Percentiles rank a stretch among this genome's conserved stretches.
Conservation (phyloP, 2,113 vertebrate species). For the Balaeniceps rex region DNA sequence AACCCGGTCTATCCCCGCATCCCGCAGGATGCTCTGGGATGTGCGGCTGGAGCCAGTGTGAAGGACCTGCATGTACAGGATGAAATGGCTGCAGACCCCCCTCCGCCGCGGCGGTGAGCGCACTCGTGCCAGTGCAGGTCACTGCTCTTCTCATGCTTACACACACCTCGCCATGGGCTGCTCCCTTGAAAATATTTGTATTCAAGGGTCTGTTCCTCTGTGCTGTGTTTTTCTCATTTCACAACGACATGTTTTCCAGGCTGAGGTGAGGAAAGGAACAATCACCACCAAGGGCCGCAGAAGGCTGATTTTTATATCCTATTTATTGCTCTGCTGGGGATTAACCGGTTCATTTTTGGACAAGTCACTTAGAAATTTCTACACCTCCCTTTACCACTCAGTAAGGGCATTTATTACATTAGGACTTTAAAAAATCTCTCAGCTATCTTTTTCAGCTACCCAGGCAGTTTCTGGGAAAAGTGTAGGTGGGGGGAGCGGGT, state of each 20-base stretch:
- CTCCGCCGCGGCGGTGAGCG: rapidly evolving
- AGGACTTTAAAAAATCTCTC: not conserved
- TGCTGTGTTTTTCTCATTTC: not conserved
- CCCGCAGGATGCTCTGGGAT: not conserved
- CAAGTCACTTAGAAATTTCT: not conserved
- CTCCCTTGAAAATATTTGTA: not conserved
- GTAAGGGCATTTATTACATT: not conserved
- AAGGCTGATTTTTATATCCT: not conserved
- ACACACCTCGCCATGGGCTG: not conserved
- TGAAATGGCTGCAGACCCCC: not conserved
- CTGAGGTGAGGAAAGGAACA: not conserved
- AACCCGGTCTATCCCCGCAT: not conserved
- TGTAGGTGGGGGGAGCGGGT: not conserved
- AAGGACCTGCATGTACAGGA: not conserved
- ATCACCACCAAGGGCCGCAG: not conserved
- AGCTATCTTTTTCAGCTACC: not conserved
- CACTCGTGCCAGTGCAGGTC: not conserved
- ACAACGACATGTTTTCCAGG: not conserved
- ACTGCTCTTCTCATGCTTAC: not conserved
- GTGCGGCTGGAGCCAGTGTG: not conserved
- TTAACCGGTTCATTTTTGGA: not conserved
- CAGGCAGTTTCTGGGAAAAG: not conserved
- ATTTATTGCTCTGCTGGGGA: not conserved
- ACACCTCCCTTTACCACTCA: not conserved
- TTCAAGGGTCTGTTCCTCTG: not conserved